phyloP scores from a whole-genome alignment of 2,797 vertebrate genomes.

The Centroberyx gerrardi region DNA sequence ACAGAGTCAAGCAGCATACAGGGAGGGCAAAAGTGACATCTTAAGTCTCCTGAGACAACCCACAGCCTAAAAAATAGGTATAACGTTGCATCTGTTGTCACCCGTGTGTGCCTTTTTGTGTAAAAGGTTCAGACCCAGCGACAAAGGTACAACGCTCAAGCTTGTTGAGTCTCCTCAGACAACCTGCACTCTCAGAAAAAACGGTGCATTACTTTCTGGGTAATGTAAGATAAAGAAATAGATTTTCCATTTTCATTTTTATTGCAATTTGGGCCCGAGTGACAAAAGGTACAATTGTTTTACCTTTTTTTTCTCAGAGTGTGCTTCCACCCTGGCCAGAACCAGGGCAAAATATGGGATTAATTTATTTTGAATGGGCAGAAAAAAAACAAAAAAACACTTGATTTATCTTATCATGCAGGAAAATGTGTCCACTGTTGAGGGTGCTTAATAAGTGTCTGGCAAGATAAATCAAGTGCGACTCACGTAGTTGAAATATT shows the following conservation, averaged over 20 bases:
- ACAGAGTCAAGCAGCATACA: constrained; percentile 28
- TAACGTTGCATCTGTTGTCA: constrained; percentile 61
- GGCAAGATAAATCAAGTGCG: constrained; percentile 44
- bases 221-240: too few species aligned
- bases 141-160: constrained; percentile 50
- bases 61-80: constrained; percentile 34
- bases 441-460: constrained; percentile 6
- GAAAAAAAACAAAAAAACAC: neutral
- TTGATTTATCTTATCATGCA: constrained; percentile 14
- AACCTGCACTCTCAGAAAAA: neutral
- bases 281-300: too few species aligned
- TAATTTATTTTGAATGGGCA: constrained; percentile 8
- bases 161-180: constrained; percentile 26
- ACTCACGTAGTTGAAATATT: constrained; percentile 18
- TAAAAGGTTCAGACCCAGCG: constrained; percentile 59
- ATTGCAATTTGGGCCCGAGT: too few species aligned
- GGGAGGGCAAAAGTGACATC: constrained; percentile 34
- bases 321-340: too few species aligned
- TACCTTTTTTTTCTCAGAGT: too few species aligned
- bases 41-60: constrained; percentile 32
- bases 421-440: constrained; percentile 29
- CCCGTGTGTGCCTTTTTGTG: constrained; percentile 50
- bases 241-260: too few species aligned
- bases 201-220: neutral
- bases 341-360: constrained; percentile 4